Base-by-base conservation (phyloP, 2,888 invertebrate species). In the Cryptophagus acutangulus region DNA sequence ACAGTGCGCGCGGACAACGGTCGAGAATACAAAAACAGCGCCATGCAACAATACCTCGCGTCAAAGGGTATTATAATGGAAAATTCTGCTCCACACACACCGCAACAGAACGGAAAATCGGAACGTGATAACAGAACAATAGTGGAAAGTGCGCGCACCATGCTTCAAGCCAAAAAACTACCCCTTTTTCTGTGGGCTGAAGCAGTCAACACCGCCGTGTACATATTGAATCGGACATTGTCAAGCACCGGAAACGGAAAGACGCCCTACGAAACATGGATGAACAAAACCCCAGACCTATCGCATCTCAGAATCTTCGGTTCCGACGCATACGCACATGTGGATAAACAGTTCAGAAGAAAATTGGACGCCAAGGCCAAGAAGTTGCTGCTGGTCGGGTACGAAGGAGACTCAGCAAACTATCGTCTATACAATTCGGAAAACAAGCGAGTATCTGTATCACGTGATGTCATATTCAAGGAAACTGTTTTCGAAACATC, bases 131-230 rank as follows among this genome's bases (percentile, higher is more conserved):
- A 35, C 29, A 24, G 45, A 13, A 47, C 41, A 14, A 35, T 45
- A 2, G 24, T 41, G 8, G 47, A 47, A 25, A 42, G 47, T 39
- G 45, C 44, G 4, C 24, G 45, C 4, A 9, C 47, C 2, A 47
- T 45, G 47, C 16, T 67, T n/a, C 43, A 47, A 10, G 41, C 52
- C 9, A 52, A 52, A 24, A 45, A 57, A 18, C 16, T 66, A 14
- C 56, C 56, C 2, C 36, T 49, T 16, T 17, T 40, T 9, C 46
- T 63, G 26, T 69, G 65, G 65, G 61, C 59, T 10, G 63, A 69
- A 45, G 66, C 62, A 10, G 58, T 61, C 2, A 52, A 51, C 17
- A 61, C 60, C 6, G 60, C 62, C 6, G 57, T 4, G 44, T 55
- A 36, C 44, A 46, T 28, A 51, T 50, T 8, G 40, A 57, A 41